phyloP scores from a whole-genome alignment of 1,140 invertebrate species.

The Paralvinella palmiformis region DNA sequence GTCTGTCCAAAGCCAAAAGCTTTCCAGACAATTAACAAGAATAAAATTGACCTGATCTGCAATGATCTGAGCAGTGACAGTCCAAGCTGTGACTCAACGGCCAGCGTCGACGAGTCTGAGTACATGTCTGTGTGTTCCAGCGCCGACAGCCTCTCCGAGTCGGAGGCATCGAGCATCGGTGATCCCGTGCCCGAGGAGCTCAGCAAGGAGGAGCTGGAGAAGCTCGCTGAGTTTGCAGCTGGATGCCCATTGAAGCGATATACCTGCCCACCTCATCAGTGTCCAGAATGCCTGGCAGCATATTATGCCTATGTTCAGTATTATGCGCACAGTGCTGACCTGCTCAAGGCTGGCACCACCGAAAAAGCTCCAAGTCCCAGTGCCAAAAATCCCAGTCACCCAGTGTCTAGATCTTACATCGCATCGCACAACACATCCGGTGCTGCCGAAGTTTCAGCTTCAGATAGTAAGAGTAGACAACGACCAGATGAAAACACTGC shows the following conservation, averaged over 20 bases:
- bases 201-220: slow-evolving; percentile 35
- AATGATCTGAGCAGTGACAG: slow-evolving; percentile 41
- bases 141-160: slow-evolving; percentile 11
- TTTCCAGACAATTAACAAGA: neutral
- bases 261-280: slow-evolving; percentile 34
- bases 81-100: slow-evolving; percentile 15
- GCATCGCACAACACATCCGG: no score
- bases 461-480: no score
- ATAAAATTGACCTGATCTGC: slow-evolving; percentile 45
- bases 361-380: neutral
- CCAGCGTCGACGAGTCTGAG: slow-evolving; percentile 30
- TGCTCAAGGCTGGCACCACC: neutral
- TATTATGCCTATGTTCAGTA: slow-evolving; percentile 1
- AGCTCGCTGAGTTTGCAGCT: slow-evolving; percentile 37
- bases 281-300: slow-evolving; percentile 35
- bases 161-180: slow-evolving; percentile 27
- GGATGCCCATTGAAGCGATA: slow-evolving; percentile 41
- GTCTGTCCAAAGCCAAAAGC: neutral
- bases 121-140: slow-evolving; percentile 14
- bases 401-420: no score
- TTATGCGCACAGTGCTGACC: neutral
- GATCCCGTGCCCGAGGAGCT: slow-evolving; percentile 42
- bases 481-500: no score
- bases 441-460: no score
- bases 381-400: no score